Base-by-base conservation (phyloP, 1,140 invertebrate species). In the Meloidogyne floridensis region DNA sequence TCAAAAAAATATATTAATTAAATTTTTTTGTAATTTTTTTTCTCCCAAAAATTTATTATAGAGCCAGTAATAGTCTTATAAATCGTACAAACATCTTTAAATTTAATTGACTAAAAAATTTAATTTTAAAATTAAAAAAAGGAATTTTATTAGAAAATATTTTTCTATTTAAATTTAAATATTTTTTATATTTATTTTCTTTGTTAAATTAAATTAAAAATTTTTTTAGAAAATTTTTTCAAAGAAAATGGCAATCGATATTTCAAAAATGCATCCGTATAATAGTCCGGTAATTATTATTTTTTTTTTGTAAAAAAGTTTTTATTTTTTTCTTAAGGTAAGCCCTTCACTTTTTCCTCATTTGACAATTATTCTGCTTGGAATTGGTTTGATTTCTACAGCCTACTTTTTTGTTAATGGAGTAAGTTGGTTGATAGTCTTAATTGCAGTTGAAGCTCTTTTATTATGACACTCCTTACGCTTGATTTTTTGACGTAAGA, bases 341-440 rank as follows among this genome's bases (percentile, higher is more conserved):
- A 97, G 97, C 90, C 96, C 96, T 86, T 93, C 95, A 42, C 93
- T 97, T 20, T 98, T 96, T 92, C 96, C 97, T 71, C 94, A 98
- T 88, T 92, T 98, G 51, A 95, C 96, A 7, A 90, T 97, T 32
- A 93, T 98, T 11, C 91, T 98, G 11, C 91, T 98, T 69, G 94
- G 94, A 77, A 96, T 98, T 89, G 97, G 97, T 54, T 94, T 98
- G 81, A 97, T 98, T 90, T 98, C 98, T 91, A 98, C 96, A 59
- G 96, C 96, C 32, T 98, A 96, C 95, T 98, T 98, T 92, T 98
- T 98, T 91, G 95, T 98, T 18, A 92, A 92, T 90, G 88, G 81
- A 77, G 87, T 89, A 8, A 32, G 87, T 91, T 47, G 42, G 2
- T 5, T 51, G 32, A 2, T 51, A 42, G 43, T 18, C 13, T 43